Evolutionary conservation across 2,888 invertebrate species (phyloP), one percentile per base, ranked within the genome.

Genomic region (Drosophila suboccidentalis): DNA sequence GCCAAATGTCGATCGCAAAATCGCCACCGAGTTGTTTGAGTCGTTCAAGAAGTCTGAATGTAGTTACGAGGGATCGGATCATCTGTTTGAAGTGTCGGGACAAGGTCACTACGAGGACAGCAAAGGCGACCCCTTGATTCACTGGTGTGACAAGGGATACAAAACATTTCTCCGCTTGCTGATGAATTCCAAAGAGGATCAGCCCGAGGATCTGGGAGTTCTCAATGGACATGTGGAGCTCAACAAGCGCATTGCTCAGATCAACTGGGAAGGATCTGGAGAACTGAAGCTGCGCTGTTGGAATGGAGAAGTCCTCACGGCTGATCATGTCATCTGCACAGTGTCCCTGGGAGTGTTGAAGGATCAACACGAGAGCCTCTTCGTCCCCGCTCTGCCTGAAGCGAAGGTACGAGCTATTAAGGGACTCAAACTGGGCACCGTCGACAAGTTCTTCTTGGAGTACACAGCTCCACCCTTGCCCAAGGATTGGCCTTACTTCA

Each of bases 91-190:
- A 38, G 94, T 96, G 44, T 96, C 97, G 0, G 93, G 95, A 0
- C 93, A 92, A 60, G 95, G 95, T 0, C 92, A 95, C 41, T 91
- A 93, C 0, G 94, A 95, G 70, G 91, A 93, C 0, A 95, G 96
- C 88, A 94, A 95, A 3, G 97, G 97, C 0, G 95, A 96, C 86
- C 92, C 93, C 17, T 90, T 95, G 78, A 92, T 96, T 1, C 95
- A 95, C 85, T 97, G 97, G 97, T 96, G 95, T 76, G 94, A 94
- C 55, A 94, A 93, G 66, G 97, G 97, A 0, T 97, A 94, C 87
- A 94, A 93, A 75, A 95, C 94, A 1, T 92, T 97, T 65, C 92
- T 97, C 43, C 94, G 96, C 80, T 86, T 97, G 57, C 92, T 97
- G 74, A 93, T 95, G 94, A 67, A 82, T 1, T 34, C 83, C 13